Percentiles rank a stretch among this genome's conserved stretches.
phyloP scores from a whole-genome alignment of 2,113 vertebrate species.

The Dendropsophus ebraccatus region DNA sequence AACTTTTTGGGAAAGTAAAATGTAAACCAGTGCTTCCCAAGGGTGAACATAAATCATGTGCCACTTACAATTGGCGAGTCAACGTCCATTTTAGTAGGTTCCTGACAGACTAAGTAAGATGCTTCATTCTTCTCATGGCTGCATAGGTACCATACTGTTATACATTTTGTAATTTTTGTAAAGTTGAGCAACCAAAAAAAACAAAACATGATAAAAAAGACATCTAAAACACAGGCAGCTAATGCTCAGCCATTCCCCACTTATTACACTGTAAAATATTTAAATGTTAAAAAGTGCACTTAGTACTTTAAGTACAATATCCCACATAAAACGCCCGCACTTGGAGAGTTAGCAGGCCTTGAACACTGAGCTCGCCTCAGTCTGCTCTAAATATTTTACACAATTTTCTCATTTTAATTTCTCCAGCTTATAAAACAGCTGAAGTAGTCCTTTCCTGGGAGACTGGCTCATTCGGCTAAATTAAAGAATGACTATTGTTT shows the following conservation, averaged over 20 bases:
- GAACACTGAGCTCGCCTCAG: neutral
- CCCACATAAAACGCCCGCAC: neutral
- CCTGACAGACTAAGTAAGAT: neutral
- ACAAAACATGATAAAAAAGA: neutral
- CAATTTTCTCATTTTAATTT: constrained; percentile 29
- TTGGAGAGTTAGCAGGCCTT: neutral
- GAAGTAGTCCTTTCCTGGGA: constrained; percentile 38
- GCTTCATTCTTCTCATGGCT: no score
- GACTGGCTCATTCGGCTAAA: constrained; percentile 36
- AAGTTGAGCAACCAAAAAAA: neutral
- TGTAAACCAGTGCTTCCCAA: no score
- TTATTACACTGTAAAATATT: constrained; percentile 22
- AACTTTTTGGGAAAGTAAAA: no score
- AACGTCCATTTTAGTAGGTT: no score
- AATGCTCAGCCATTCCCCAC: neutral
- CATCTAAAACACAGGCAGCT: neutral
- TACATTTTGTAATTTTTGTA: neutral
- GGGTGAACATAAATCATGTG: no score
- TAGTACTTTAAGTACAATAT: neutral
- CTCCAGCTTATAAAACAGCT: constrained; percentile 46
- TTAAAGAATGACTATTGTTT: constrained; percentile 53
- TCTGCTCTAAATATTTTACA: constrained; percentile 30
- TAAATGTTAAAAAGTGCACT: constrained; percentile 2
- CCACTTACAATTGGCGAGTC: no score
- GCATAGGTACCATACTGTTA: neutral